Base-by-base conservation (phyloP, 2,113 vertebrate genomes). In the Amblyopsis rosae region DNA sequence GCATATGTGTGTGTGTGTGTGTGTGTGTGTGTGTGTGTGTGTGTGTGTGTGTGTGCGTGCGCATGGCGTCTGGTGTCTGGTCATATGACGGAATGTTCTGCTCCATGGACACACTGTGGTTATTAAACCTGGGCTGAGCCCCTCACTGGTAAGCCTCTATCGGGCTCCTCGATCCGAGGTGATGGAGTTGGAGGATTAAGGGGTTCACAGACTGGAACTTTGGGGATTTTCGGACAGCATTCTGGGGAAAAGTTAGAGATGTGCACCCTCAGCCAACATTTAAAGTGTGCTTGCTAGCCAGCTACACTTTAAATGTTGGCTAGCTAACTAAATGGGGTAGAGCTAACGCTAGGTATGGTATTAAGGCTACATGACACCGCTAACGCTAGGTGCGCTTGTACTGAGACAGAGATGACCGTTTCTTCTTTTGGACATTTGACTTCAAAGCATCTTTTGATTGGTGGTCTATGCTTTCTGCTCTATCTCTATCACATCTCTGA, bases 71-170 rank as follows among this genome's bases (percentile, higher is more conserved):
- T 76, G 61, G 58, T 82, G 76, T 87, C 80, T 81, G 75, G 84
- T 88, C 86, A 83, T 82, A 85, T 87, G 85, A 90, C 58, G 72
- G 67, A 64, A 79, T 46, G 80, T 82, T 87, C 78, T 82, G 79
- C 82, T 79, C 83, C 57, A 66, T n/a, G 72, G 83, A 86, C 83
- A 88, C 68, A 77, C 75, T 81, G 63, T 72, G 80, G 77, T 84
- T 88, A 88, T 89, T 91, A 90, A 90, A 88, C 84, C 56, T 72
- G 70, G 75, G 83, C 81, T 90, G 91, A 92, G 86, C 82, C 67
- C 67, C 62, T 82, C 13, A 41, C 84, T 85, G 82, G 80, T 81
- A 84, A 84, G 80, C 80, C 88, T 87, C 81, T 76, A 79, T 87
- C 87, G 47, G 69, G 89, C 79, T 78, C 74, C 76, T 84, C 74